Percentiles rank a stretch among this genome's conserved stretches.
These are phyloP conservation scores for Anthopleura sola DNA, from an alignment of 64 coral and sea anemone genomes.

Conservation along the genomic window DNA sequence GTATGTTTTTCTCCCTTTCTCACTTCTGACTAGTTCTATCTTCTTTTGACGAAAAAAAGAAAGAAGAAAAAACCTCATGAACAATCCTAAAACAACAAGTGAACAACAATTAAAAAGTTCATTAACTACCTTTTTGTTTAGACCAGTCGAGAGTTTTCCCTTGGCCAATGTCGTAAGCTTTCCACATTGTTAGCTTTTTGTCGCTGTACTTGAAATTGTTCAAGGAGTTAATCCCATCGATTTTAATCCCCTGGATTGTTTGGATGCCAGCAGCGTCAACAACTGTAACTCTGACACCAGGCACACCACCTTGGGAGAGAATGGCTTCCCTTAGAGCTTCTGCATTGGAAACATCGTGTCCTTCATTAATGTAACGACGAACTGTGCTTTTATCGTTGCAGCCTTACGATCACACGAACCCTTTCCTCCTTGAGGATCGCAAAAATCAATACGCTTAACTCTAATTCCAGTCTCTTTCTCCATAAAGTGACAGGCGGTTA, in stretches of 20 bases:
- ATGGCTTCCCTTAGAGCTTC: constrained; percentile 15
- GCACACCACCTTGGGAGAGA: constrained; percentile 35
- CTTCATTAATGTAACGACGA: constrained; percentile 21
- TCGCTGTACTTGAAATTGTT: constrained; percentile 36
- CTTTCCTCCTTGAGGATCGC: too few species aligned
- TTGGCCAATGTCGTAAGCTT: constrained; percentile 46
- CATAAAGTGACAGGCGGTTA: too few species aligned
- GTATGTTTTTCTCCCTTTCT: too few species aligned
- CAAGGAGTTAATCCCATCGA: constrained; percentile 28
- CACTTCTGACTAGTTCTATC: too few species aligned
- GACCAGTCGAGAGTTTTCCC: constrained; percentile 38
- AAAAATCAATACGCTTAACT: too few species aligned
- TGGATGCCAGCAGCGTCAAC: constrained; percentile 10
- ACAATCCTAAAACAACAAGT: too few species aligned
- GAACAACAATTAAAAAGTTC: too few species aligned
- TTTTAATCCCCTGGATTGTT: background rate
- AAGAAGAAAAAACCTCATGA: too few species aligned
- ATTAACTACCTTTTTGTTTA: background rate
- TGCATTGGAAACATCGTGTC: constrained; percentile 28
- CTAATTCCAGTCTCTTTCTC: too few species aligned
- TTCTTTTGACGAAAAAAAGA: too few species aligned
- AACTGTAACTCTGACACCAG: constrained; percentile 20
- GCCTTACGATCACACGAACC: background rate
- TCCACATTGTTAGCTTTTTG: constrained; percentile 32
- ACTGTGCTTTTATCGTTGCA: constrained; percentile 39